Evolutionary conservation across 2,888 invertebrate species (phyloP), one percentile per base, ranked within the genome.

Genomic region (Drosophila falleni): DNA sequence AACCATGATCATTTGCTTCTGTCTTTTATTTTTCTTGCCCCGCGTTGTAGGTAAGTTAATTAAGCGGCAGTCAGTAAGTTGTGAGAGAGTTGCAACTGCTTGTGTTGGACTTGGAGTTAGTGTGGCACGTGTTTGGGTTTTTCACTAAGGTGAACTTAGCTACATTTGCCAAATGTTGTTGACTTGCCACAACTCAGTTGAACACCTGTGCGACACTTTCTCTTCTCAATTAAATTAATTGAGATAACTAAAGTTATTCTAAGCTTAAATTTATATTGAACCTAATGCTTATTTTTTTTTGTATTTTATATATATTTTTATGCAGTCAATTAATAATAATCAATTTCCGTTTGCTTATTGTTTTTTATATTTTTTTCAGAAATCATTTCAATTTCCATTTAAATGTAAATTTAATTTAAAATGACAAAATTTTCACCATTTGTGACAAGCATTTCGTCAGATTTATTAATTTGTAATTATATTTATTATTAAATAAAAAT

Each of bases 1-100:
- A 41, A 39, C 56, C 54, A 67, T 47, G 65, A 65, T 77, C 78
- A 47, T 63, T 47, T 44, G 15, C n/a, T 9, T 31, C 31, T 26
- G 15, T n/a, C 9, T 37, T 49, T 23, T 39, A 10, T 46, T 39
- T 51, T 6, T 33, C 55, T 55, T 42, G 37, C 29, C 33, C 53
- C 54, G 53, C 66, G 65, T 47, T 46, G 37, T 46, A 50, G 47
- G 66, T 75, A 56, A 82, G 73, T 89, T 82, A 87, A 89, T 82
- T 82, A 86, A 58, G 65, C 54, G 80, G 69, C 70, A 88, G 65
- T 71, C 76, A 65, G 62, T 31, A 66, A 81, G 56, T 54, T 78
- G 60, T 13, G n/a, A 33, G 16, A 11, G 39, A 19, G 53, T 66
- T 78, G 60, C 64, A 66, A 61, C 59, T 61, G 55, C 41, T 31